A percentile compares a stretch with the other conserved stretches of the same genome.
These are phyloP conservation scores for Poecilia picta DNA, from an alignment of 2,797 vertebrate species.

Conservation along the genomic window DNA sequence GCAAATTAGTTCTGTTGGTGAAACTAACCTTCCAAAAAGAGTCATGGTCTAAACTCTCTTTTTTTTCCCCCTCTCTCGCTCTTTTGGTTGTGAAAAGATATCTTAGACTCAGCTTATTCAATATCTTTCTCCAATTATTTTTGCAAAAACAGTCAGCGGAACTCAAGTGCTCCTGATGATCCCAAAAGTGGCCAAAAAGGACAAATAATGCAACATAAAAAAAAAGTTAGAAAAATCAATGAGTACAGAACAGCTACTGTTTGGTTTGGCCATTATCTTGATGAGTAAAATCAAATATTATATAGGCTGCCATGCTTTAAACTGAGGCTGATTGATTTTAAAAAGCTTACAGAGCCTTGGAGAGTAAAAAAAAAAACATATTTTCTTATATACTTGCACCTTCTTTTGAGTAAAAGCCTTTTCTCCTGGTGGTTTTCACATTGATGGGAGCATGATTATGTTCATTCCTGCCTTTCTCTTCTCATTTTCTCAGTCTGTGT, in stretches of 20 bases:
- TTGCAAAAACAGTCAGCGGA: background rate
- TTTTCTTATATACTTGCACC: constrained; percentile 9
- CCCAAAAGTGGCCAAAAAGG: background rate
- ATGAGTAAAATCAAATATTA: background rate
- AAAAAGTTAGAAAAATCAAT: background rate
- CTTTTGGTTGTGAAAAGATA: background rate
- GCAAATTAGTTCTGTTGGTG: constrained; percentile 16
- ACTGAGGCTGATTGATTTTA: background rate
- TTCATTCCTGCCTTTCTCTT: constrained; percentile 23
- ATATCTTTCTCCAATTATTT: background rate
- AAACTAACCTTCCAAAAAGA: constrained; percentile 5
- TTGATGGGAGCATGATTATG: constrained; percentile 7
- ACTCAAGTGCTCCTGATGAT: background rate
- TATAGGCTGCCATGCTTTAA: background rate
- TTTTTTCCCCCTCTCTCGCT: background rate
- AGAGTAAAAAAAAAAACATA: background rate
- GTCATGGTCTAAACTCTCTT: background rate
- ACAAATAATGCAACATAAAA: background rate
- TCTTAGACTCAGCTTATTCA: background rate
- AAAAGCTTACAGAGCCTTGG: constrained; percentile 9
- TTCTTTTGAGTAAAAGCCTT: constrained; percentile 24
- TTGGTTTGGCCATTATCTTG: background rate
- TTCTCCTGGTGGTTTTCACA: constrained; percentile 24
- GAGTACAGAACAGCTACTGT: background rate
- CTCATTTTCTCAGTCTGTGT: constrained; percentile 7